Evolutionary conservation across 2,888 invertebrate species (phyloP).

Genomic region (Eristalis tenax): DNA sequence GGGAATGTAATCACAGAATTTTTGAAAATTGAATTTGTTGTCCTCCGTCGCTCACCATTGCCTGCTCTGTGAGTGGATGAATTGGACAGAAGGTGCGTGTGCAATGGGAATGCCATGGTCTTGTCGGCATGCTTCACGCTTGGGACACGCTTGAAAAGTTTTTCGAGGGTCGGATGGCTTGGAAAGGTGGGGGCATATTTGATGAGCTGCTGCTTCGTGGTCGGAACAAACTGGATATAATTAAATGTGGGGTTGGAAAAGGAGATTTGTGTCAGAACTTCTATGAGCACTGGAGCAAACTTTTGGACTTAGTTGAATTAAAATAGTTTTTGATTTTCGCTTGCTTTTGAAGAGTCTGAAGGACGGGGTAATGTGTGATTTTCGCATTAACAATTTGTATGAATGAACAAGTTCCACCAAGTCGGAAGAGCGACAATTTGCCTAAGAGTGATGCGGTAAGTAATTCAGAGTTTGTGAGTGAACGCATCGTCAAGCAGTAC

Average conservation of each 20-base stretch:
- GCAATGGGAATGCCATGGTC: not conserved
- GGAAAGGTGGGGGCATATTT: not conserved
- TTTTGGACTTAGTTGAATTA: conserved; percentile 22
- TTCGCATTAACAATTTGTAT: not conserved
- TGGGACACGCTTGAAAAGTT: conserved; percentile 15
- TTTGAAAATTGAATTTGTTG: conserved; percentile 37
- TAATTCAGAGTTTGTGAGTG: not conserved
- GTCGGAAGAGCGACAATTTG: not conserved
- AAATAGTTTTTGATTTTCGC: not conserved
- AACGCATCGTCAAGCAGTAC: too few relatives aligned
- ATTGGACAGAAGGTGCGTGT: not conserved
- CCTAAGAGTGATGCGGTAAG: not conserved
- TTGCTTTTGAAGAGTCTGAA: not conserved
- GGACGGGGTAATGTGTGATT: not conserved
- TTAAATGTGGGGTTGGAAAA: conserved; percentile 1
- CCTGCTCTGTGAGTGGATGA: not conserved
- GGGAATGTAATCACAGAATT: conserved; percentile 15
- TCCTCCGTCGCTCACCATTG: not conserved
- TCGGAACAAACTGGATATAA: not conserved
- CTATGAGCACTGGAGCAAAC: conserved; percentile 10
- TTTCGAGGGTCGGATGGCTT: not conserved
- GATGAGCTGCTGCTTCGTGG: conserved; percentile 9
- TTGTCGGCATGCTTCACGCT: not conserved
- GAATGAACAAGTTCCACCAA: not conserved
- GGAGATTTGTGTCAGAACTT: conserved; percentile 33